Evolutionary conservation across 2,113 vertebrate species (phyloP), one percentile per base, ranked within the genome.

Genomic region (Butorides virescens): DNA sequence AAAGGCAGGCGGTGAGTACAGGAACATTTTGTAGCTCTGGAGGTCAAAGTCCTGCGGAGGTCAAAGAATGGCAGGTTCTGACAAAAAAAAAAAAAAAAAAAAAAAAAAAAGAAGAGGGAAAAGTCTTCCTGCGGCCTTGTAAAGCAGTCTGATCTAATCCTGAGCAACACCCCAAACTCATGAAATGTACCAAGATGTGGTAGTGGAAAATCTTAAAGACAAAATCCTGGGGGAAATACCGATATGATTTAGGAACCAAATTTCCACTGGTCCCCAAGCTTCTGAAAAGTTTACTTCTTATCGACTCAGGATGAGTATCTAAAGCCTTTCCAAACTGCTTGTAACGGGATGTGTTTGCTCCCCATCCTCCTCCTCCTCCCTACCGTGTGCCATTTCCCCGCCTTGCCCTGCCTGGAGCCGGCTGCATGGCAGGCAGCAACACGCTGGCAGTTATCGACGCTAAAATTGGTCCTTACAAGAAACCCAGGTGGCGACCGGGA

Each of bases 1-100:
- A 83, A 94, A 86, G 58, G 29, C 0, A 0, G 36, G 21, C 10
- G 0, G 32, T 27, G 30, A 87, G 36, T 25, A 39, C n/a, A 34
- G 56, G 53, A 78, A 85, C 0, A 0, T 46, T 88, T 82, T 62
- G 56, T 52, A 58, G 58, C 46, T 90, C 92, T 86, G 49, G 59
- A 92, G 86, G 46, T 89, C 74, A 46, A 81, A 85, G 62, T 68
- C 73, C 52, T 62, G 56, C 4, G 2, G 49, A 88, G 37, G 73
- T 77, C 61, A 85, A 85, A 85, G 49, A 82, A 72, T 30, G 11
- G 18, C 50, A 75, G 34, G 39, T 30, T 56, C 1, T 1, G 21
- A 55, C 1, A 15, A 52, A 30, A 39, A 46, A 66, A 12, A 7
- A 29, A 52, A 65, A 13, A 7, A 29, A 67, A 61, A 49, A 15